Evolutionary conservation across 2,888 invertebrate genomes (phyloP).

Genomic region (Alloscopus bannaensis): DNA sequence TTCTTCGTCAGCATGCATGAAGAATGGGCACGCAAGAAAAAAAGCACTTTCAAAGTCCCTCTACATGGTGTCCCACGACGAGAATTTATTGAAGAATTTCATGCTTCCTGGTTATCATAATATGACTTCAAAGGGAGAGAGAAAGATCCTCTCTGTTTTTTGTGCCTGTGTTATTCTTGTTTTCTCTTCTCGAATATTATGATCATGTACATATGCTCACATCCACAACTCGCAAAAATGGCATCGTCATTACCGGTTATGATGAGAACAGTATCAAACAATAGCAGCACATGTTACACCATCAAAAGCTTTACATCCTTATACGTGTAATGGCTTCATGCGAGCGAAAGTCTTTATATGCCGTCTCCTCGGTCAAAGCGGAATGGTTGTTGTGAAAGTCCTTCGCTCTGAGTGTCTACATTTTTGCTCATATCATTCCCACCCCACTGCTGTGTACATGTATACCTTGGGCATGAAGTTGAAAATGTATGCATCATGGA

Average conservation of each 20-base stretch:
- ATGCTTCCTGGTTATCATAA: slow-evolving; percentile 50
- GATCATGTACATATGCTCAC: neutral
- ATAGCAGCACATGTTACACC: no score
- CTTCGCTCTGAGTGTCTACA: no score
- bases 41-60: slow-evolving; percentile 1
- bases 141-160: neutral
- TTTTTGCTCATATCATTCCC: no score
- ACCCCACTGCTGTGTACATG: no score
- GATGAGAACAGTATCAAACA: slow-evolving; percentile 23
- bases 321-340: no score
- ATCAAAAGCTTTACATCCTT: no score
- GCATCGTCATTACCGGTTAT: slow-evolving; percentile 22
- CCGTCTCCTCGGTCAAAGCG: no score
- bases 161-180: neutral
- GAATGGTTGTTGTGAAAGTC: no score
- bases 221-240: neutral
- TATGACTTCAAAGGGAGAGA: slow-evolving; percentile 29
- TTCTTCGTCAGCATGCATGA: slow-evolving; percentile 5
- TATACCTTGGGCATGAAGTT: no score
- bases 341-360: no score
- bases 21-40: neutral
- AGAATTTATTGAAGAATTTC: slow-evolving; percentile 58
- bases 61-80: slow-evolving; percentile 31
- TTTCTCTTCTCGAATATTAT: neutral
- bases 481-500: slow-evolving; percentile 29